Evolutionary conservation across 1,140 invertebrate species (phyloP), one percentile per base, ranked within the genome.

Genomic region (Euglossa dilemma): DNA sequence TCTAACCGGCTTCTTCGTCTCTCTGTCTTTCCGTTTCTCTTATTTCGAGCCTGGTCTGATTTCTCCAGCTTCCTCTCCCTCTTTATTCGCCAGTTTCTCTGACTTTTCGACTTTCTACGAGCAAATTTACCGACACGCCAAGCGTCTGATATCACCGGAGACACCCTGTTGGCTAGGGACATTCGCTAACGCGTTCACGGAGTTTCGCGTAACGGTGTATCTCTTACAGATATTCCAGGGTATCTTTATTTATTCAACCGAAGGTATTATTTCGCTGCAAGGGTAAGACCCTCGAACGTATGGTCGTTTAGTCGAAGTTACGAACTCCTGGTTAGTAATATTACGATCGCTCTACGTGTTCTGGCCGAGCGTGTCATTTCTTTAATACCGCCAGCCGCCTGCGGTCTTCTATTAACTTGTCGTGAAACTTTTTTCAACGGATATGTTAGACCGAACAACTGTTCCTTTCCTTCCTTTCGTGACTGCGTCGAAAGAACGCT

Each of bases 91-190:
- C 36, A 36, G 36, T 36, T 36, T 50, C 12, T 8, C 47, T 11
- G n/a, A 54, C 43, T 54, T 36, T 57, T 67, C 47, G 64, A 80
- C 70, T 73, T 57, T 50, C 47, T 16, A 16, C 23, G 23, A 54
- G 54, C 61, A 76, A 78, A 78, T 83, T 83, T 54, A 52, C 66
- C 47, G 36, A 63, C 74, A 52, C 52, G 28, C 79, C n/a, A n/a
- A 80, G 23, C 63, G 64, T 57, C 52, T 36, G 47, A 59, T 66
- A 76, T 69, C 56, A 67, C 25, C 25, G 6, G 28, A 25, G 56
- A 2, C 25, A 16, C n/a, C 11, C 66, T n/a, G 43, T 43, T 28
- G 11, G 23, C 23, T 47, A n/a, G 18, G 18, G 8, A 28, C 25
- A 18, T n/a, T 76, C 25, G 25, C 1, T 36, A 67, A 36, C 61